Base-by-base conservation (phyloP, 2,888 invertebrate species). In the Cordilura impudica region DNA sequence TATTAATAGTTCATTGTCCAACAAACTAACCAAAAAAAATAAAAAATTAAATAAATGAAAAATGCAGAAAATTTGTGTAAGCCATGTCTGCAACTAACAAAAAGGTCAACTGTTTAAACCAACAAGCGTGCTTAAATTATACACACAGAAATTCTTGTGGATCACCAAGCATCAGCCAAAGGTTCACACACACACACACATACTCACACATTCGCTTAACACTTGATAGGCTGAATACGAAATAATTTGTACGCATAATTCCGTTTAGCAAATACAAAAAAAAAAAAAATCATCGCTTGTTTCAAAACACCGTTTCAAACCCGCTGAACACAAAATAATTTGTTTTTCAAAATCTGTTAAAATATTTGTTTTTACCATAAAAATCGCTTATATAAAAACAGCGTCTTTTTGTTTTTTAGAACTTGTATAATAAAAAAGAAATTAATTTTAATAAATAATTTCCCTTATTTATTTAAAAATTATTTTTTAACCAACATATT, bases 31-130 rank as follows among this genome's bases (percentile, higher is more conserved):
- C 43, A 53, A 7, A 3, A 71, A 47, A 58, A 63, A 23, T 51
- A 71, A 35, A 12, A 51, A 67, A 39, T 63, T 66, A 65, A 12
- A 43, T 26, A 4, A 16, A 66, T 4, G 14, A 45, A 23, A 39
- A 1, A 14, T 18, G 31, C 35, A 65, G 60, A 63, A 49, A 43
- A 78, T n/a, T n/a, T 39, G 35, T 39, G 35, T 39, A 39, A 39
- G n/a, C 35, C 35, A 39, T 12, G 35, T 39, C 35, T 26, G 39
- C 14, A 35, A 54, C 16, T 53, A 60, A 45, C 49, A 51, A 45
- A 74, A 65, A 60, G 74, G 70, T 75, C 71, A 79, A 75, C 71
- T 71, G 54, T 70, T 78, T 78, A 83, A 78, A 83, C 81, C 81
- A 84, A 67, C 71, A 73, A 83, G 69, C 69, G 39, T 76, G 69